Percentiles rank a stretch among this genome's conserved stretches.
phyloP scores from a whole-genome alignment of 2,888 invertebrate genomes.

The Caenorhabditis auriculariae region DNA sequence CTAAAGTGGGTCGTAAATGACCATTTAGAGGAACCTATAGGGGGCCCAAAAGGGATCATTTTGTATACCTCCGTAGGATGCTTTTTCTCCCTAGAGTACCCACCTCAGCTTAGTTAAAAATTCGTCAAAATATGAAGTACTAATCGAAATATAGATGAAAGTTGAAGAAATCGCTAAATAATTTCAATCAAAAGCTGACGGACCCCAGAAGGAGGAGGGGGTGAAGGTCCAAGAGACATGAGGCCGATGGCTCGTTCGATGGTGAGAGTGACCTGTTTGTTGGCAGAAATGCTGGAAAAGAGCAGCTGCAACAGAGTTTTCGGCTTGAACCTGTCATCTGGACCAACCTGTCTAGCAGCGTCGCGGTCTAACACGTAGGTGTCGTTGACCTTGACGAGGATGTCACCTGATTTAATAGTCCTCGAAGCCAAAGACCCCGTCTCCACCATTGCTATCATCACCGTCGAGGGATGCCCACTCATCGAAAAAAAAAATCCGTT shows the following conservation, averaged over 20 bases:
- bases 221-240: conserved; percentile 23
- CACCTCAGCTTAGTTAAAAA: no score
- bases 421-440: conserved; percentile 36
- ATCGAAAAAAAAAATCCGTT: conserved; percentile 13
- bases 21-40: no score
- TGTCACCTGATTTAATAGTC: conserved; percentile 40
- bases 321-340: not conserved
- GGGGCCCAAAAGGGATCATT: no score
- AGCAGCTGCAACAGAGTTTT: conserved; percentile 16
- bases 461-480: conserved; percentile 22
- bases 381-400: conserved; percentile 43
- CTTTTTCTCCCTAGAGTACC: no score
- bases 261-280: conserved; percentile 37
- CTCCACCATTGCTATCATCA: conserved; percentile 42
- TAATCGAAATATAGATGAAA: conserved; percentile 1
- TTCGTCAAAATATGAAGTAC: no score
- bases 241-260: conserved; percentile 29
- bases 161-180: not conserved
- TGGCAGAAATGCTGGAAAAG: conserved; percentile 36
- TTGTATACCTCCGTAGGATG: no score
- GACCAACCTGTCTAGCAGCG: conserved; percentile 35
- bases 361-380: conserved; percentile 33
- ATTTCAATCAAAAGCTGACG: conserved; percentile 3
- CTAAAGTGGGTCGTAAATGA: no score
- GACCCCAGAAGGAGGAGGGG: conserved; percentile 7